A percentile compares a stretch with the other conserved stretches of the same genome.
Conservation (phyloP, 2,888 invertebrate species). For the Balanococcus diminutus region DNA sequence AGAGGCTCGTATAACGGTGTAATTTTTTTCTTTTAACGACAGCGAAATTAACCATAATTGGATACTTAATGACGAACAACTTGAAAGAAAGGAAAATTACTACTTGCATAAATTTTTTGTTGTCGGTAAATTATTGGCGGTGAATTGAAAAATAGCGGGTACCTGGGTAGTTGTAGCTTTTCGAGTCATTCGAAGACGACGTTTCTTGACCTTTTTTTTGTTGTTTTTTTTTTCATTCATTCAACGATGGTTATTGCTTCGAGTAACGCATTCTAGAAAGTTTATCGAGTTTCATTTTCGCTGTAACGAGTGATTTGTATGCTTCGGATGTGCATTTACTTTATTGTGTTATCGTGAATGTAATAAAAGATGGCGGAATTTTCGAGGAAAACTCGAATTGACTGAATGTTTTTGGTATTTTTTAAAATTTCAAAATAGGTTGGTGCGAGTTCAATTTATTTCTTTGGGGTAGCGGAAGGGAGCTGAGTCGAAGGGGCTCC, state of each 20-base stretch:
- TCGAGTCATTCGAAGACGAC: not conserved
- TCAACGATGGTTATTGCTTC: not conserved
- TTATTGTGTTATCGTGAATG: no score
- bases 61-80: constrained; percentile 32
- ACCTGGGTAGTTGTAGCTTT: not conserved
- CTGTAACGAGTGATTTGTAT: no score
- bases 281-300: not conserved
- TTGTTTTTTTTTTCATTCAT: no score
- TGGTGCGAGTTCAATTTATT: no score
- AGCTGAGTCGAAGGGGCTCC: no score
- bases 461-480: no score
- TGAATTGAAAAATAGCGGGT: not conserved
- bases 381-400: no score
- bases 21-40: constrained; percentile 18
- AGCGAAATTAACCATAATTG: constrained; percentile 16
- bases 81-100: constrained; percentile 29
- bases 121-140: constrained; percentile 1
- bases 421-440: no score
- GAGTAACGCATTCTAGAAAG: not conserved
- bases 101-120: not conserved
- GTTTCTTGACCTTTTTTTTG: no score
- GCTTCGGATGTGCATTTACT: no score
- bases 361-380: no score
- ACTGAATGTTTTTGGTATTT: no score
- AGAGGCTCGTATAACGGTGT: not conserved